A percentile compares a stretch with the other conserved stretches of the same genome.
phyloP scores from a whole-genome alignment of 2,113 vertebrate genomes.

The Peromyscus maniculatus region DNA sequence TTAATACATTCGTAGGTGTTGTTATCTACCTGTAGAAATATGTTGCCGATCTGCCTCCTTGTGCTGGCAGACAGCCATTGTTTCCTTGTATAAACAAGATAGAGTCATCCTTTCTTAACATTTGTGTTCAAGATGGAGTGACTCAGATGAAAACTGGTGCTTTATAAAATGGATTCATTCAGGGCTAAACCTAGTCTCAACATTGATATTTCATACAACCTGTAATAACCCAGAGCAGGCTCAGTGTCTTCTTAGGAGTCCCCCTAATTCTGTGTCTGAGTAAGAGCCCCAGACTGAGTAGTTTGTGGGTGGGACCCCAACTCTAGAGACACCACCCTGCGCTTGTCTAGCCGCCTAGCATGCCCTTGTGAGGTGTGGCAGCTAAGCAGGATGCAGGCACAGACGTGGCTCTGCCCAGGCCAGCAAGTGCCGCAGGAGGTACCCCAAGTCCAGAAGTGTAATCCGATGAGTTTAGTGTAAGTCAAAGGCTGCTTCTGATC shows the following conservation, averaged over 20 bases:
- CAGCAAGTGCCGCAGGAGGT: neutral
- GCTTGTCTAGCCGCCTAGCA: neutral
- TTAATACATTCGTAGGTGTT: neutral
- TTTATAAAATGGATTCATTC: neutral
- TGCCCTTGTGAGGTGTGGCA: neutral
- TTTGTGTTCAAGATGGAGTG: neutral
- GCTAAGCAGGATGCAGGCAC: neutral
- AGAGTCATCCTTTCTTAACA: neutral
- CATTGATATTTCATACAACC: neutral
- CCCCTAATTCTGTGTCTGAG: neutral
- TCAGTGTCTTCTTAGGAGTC: neutral
- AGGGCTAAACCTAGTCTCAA: neutral
- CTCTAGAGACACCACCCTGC: neutral
- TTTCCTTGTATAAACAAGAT: neutral
- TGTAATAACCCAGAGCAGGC: neutral
- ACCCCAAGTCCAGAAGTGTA: no score
- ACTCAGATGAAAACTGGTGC: no score
- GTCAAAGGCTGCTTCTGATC: neutral
- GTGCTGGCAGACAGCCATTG: neutral
- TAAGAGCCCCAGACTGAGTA: neutral
- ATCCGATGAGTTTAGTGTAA: neutral
- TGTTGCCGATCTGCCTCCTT: fast-evolving
- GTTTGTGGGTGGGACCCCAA: neutral
- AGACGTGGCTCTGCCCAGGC: neutral
- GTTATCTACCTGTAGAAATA: neutral